phyloP scores from a whole-genome alignment of 1,140 invertebrate genomes.

The Geopemphigus sp. region DNA sequence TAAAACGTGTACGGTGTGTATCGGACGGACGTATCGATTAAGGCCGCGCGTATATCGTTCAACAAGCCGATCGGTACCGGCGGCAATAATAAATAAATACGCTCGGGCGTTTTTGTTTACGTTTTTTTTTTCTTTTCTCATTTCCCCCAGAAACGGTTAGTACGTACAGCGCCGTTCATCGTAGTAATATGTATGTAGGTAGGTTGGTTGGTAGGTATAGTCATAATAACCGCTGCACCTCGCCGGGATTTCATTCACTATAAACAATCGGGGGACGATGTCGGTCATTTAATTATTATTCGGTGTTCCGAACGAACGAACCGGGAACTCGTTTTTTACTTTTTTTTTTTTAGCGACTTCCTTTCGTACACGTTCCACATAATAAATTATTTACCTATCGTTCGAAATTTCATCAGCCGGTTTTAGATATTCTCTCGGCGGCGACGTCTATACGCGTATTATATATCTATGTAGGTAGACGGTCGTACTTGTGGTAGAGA shows the following conservation, averaged over 20 bases:
- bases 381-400: conserved; percentile 41
- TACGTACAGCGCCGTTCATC: not conserved
- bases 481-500: too few species aligned
- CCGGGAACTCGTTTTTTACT: conserved; percentile 28
- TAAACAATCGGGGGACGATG: conserved; percentile 23
- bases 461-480: too few species aligned
- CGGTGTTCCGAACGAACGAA: conserved; percentile 16
- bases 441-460: not conserved
- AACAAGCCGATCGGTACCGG: too few species aligned
- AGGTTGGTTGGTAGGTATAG: too few species aligned
- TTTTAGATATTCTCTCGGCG: conserved; percentile 38
- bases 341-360: conserved; percentile 19
- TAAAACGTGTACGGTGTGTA: too few species aligned
- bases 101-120: not conserved
- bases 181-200: too few species aligned
- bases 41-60: too few species aligned
- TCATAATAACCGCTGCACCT: not conserved
- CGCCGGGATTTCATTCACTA: conserved; percentile 13
- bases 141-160: not conserved
- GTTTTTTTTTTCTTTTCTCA: not conserved
- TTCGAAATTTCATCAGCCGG: conserved; percentile 47
- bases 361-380: conserved; percentile 38
- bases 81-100: too few species aligned
- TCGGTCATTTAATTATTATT: conserved; percentile 35
- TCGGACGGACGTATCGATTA: too few species aligned